phyloP scores from a whole-genome alignment of 2,113 vertebrate genomes.

The Eurypyga helias region DNA sequence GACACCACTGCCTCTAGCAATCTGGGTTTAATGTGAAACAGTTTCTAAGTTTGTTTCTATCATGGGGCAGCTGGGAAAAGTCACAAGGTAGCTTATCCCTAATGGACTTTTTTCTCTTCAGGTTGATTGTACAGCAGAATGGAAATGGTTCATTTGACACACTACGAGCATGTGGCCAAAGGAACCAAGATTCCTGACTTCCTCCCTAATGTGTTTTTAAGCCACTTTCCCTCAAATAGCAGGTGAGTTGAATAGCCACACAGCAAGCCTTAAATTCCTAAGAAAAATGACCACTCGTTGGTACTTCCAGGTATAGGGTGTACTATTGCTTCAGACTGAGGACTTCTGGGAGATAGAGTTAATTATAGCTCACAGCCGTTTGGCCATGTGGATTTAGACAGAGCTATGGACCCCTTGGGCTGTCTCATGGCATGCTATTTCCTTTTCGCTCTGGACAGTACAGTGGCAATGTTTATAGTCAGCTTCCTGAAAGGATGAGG shows the following conservation, averaged over 20 bases:
- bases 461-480: accelerated
- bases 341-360: background rate
- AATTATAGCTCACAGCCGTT: background rate
- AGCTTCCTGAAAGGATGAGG: background rate
- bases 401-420: background rate
- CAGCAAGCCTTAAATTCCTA: background rate
- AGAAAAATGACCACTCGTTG: background rate
- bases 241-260: background rate
- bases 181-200: background rate
- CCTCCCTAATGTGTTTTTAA: background rate
- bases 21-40: background rate
- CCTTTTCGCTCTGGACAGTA: background rate
- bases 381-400: accelerated
- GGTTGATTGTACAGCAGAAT: background rate
- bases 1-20: background rate
- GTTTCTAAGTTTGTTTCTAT: background rate
- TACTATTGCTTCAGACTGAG: background rate
- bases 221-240: background rate
- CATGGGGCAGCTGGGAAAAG: background rate
- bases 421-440: background rate
- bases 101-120: background rate
- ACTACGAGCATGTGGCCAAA: accelerated
- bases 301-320: background rate
- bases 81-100: background rate
- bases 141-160: background rate